Conservation (phyloP, 2,113 vertebrate species). For the Amphilophus citrinellus region DNA sequence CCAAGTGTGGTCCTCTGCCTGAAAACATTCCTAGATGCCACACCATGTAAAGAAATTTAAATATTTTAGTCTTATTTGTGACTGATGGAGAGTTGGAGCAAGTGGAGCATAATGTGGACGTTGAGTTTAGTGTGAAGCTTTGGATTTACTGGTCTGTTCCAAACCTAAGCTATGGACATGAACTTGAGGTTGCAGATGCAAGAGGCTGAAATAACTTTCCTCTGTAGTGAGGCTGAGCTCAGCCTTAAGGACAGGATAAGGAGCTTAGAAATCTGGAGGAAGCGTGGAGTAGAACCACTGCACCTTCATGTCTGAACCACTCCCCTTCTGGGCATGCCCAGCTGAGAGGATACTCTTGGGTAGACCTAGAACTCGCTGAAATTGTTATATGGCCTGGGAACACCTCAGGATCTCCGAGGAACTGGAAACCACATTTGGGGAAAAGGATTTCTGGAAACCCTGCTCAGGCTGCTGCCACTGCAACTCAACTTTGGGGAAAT, state of each 20-base stretch:
- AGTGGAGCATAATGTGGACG: not conserved
- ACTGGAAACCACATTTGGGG: not conserved
- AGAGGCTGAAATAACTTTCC: not conserved
- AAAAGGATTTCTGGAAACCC: not conserved
- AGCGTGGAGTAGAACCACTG: not conserved
- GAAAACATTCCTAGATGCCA: not conserved
- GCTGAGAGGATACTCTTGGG: not conserved
- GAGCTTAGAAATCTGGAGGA: not conserved
- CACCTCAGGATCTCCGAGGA: not conserved
- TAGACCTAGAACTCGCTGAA: not conserved
- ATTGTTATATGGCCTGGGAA: not conserved
- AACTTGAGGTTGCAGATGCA: not conserved
- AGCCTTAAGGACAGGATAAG: not conserved
- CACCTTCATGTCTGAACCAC: not conserved
- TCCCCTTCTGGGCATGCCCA: not conserved
- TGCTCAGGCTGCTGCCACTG: not conserved
- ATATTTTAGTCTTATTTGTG: not conserved
- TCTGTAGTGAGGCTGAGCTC: not conserved
- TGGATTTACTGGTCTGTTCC: not conserved
- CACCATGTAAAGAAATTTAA: not conserved
- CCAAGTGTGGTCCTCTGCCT: not conserved
- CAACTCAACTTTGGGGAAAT: not conserved
- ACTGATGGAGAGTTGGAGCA: not conserved
- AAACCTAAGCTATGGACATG: not conserved
- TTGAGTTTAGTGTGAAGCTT: not conserved